These are phyloP conservation scores for Nymphalis polychloros DNA, from an alignment of 2,888 invertebrate genomes.

Conservation along the genomic window DNA sequence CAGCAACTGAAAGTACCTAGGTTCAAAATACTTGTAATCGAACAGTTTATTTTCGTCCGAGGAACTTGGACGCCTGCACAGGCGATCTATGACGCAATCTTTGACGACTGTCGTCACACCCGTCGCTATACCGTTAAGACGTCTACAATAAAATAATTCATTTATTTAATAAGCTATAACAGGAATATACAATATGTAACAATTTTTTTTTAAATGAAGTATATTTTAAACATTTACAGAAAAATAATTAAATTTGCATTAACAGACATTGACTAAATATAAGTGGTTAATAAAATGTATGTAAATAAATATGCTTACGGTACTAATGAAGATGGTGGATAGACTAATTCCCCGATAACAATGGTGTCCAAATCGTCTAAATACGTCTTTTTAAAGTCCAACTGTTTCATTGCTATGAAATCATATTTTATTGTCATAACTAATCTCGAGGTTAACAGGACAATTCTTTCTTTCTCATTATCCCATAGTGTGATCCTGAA, in stretches of 20 bases:
- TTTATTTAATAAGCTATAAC: background rate
- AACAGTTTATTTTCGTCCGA: slow-evolving; percentile 75
- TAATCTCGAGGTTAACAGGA: slow-evolving; percentile 87
- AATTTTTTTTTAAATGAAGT: too few species aligned
- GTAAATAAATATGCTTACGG: slow-evolving; percentile 84
- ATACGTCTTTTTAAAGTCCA: slow-evolving; percentile 86
- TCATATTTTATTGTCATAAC: slow-evolving; percentile 91
- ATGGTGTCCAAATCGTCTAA: slow-evolving; percentile 87
- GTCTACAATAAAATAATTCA: slow-evolving; percentile 63
- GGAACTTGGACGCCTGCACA: slow-evolving; percentile 73
- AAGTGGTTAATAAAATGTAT: background rate
- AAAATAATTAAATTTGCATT: background rate
- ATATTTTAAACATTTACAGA: background rate
- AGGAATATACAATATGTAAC: too few species aligned
- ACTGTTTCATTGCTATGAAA: slow-evolving; percentile 89
- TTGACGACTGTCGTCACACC: slow-evolving; percentile 86
- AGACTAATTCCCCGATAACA: slow-evolving; percentile 89
- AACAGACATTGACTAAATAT: background rate
- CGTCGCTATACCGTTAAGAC: slow-evolving; percentile 86
- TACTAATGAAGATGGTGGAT: slow-evolving; percentile 89
- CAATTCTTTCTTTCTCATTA: slow-evolving; percentile 90
- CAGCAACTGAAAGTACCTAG: slow-evolving; percentile 83
- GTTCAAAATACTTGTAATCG: slow-evolving; percentile 85
- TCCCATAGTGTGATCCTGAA: slow-evolving; percentile 93
- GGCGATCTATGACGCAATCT: slow-evolving; percentile 85